Base-by-base conservation (phyloP, 2,797 vertebrate species). In the Sebastiscus tertius region DNA sequence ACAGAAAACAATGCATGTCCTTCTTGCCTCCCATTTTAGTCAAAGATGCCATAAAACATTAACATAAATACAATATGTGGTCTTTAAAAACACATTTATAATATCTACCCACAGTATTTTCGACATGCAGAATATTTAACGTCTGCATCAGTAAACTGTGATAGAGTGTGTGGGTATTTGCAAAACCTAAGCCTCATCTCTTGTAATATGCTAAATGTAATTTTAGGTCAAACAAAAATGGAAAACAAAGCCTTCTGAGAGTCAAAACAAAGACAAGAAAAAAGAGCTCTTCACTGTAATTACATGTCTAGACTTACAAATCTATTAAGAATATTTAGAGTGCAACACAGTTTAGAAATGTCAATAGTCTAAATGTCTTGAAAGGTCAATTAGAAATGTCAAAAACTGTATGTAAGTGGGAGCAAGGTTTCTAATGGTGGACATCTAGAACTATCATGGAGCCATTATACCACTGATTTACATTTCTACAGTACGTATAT, bases 1-100 rank as follows among this genome's bases (percentile, higher is more conserved):
- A 81, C 86, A 82, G 82, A 76, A 93, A 93, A 91, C 88, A 86
- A 82, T 86, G 58, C 82, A 75, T 60, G 67, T 81, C 63, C 39
- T 79, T 80, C 36, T 67, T 54, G 14, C 8, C 62, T 71, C 64
- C 31, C 42, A 65, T 83, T 79, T 80, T 63, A 77, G 71, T 66
- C 60, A 77, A 27, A 84, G 75, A 81, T 52, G 13, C 29, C n/a
- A 64, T 42, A 20, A 90, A 74, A 62, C 56, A 60, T 77, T 39
- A 80, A 64, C 24, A 71, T 39, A 54, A n/a, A 70, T 67, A 62
- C 67, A 24, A 72, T 34, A 2, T 4, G 7, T 4, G 24, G 22
- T 61, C 26, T 71, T 79, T 54, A 56, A 75, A 86, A 65, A 73
- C 55, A 72, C 34, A 58, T 56, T 71, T 61, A 62, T 11, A 62